Percentiles rank a stretch among this genome's conserved stretches.
Evolutionary conservation across 2,888 invertebrate genomes (phyloP).

Genomic region (Drosophila acutilabella): DNA sequence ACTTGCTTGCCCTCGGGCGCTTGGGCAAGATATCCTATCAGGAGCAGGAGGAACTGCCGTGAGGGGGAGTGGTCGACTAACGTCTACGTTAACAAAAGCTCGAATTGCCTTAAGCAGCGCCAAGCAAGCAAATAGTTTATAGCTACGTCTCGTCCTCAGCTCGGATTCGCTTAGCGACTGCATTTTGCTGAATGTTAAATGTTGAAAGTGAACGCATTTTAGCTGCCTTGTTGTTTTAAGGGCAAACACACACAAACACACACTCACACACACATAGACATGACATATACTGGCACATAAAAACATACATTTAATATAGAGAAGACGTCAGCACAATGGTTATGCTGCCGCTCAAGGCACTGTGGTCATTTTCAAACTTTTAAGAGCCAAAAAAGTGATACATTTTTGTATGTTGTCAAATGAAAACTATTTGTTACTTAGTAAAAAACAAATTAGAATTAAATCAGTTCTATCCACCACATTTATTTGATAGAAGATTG

Average conservation of each 20-base stretch:
- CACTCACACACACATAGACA: constrained; percentile 8
- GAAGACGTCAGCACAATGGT: constrained; percentile 54
- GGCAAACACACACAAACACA: constrained; percentile 12
- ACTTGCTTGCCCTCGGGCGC: constrained; percentile 33
- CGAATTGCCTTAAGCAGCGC: constrained; percentile 51
- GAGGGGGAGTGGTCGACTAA: constrained; percentile 14
- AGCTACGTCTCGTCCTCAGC: constrained; percentile 25
- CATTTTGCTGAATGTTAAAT: constrained; percentile 53
- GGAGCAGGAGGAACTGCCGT: not conserved
- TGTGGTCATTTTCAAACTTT: not conserved
- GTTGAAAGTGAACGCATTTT: constrained; percentile 55
- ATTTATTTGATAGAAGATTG: too few relatives aligned
- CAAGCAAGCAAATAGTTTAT: constrained; percentile 51
- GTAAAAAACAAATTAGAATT: too few relatives aligned
- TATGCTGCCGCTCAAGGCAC: constrained; percentile 11
- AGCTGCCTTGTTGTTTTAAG: constrained; percentile 47
- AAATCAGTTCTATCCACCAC: too few relatives aligned
- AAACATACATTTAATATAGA: constrained; percentile 56
- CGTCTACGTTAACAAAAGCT: constrained; percentile 57
- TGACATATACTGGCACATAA: constrained; percentile 17
- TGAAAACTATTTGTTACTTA: too few relatives aligned
- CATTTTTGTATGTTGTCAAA: too few relatives aligned
- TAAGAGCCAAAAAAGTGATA: too few relatives aligned
- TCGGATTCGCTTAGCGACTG: constrained; percentile 38
- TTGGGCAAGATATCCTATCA: constrained; percentile 25